A percentile compares a stretch with the other conserved stretches of the same genome.
phyloP scores from a whole-genome alignment of 2,888 invertebrate genomes.

The Chloroclysta siterata region DNA sequence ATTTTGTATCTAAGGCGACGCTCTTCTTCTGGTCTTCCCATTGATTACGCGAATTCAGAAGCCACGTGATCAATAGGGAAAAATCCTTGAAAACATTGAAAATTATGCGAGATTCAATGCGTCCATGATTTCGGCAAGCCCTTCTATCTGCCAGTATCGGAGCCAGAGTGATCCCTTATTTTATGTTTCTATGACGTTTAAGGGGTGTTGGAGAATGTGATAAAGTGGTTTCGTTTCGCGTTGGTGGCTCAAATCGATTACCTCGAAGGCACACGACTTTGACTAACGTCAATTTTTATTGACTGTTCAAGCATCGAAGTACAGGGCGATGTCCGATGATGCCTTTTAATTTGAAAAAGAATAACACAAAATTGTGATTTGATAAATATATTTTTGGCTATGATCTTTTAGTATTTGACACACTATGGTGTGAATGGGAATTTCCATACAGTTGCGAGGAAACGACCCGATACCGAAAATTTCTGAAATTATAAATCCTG shows the following conservation, averaged over 20 bases:
- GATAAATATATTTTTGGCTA: conserved; percentile 23
- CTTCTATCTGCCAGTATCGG: neutral
- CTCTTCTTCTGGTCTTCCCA: conserved; percentile 25
- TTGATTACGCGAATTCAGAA: conserved; percentile 15
- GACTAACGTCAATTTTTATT: conserved; percentile 1
- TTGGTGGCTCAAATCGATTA: conserved; percentile 44
- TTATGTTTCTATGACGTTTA: conserved; percentile 69
- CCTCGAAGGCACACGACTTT: conserved; percentile 3
- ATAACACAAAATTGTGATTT: conserved; percentile 20
- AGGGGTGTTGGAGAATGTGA: conserved; percentile 53
- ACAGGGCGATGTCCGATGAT: conserved; percentile 4
- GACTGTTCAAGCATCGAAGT: neutral
- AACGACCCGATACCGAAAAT: neutral
- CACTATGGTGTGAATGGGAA: conserved; percentile 11
- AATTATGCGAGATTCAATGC: neutral
- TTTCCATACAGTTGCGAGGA: neutral
- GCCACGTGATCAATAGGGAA: neutral
- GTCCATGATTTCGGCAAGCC: neutral
- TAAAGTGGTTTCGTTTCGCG: conserved; percentile 46
- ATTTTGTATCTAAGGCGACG: conserved; percentile 27
- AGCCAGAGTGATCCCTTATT: conserved; percentile 26
- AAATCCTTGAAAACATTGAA: neutral
- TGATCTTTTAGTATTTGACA: conserved; percentile 11
- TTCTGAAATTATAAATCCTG: conserved; percentile 25
- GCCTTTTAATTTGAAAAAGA: neutral